phyloP scores from a whole-genome alignment of 2,888 invertebrate genomes.

The Boloria euphrosyne region DNA sequence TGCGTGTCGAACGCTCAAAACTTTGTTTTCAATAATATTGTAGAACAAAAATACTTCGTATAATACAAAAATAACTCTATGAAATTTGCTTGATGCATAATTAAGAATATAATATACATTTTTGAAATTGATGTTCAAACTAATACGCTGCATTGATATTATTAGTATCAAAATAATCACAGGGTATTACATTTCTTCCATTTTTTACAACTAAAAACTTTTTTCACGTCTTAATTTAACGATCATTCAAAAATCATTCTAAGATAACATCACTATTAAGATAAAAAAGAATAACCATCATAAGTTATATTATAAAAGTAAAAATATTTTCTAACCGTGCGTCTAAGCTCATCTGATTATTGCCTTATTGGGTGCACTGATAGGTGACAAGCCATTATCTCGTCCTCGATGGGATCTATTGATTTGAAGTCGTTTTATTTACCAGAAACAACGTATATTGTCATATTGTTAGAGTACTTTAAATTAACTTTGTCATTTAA shows the following conservation, averaged over 20 bases:
- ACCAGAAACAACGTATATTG: slow-evolving; percentile 6
- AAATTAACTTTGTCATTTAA: slow-evolving; percentile 4
- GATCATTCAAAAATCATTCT: not conserved
- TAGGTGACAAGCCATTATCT: slow-evolving; percentile 60
- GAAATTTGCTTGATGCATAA: too few relatives aligned
- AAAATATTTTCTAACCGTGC: slow-evolving; percentile 7
- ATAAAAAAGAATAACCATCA: not conserved
- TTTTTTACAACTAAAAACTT: too few relatives aligned
- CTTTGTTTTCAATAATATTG: not conserved
- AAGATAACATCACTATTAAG: not conserved
- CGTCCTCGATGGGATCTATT: slow-evolving; percentile 41
- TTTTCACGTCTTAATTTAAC: too few relatives aligned
- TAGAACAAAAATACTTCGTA: not conserved
- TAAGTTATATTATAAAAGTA: not conserved
- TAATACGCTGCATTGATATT: too few relatives aligned
- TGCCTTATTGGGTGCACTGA: slow-evolving; percentile 61
- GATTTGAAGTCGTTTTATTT: slow-evolving; percentile 26
- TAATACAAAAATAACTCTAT: too few relatives aligned
- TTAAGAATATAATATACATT: too few relatives aligned
- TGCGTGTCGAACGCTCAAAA: slow-evolving; percentile 35
- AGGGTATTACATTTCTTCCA: too few relatives aligned
- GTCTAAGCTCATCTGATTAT: slow-evolving; percentile 37
- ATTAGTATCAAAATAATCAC: too few relatives aligned
- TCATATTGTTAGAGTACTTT: slow-evolving; percentile 16
- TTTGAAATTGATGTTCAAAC: too few relatives aligned